Evolutionary conservation across 2,888 invertebrate species (phyloP), one percentile per base, ranked within the genome.

Genomic region (Strigamia transsilvanica): DNA sequence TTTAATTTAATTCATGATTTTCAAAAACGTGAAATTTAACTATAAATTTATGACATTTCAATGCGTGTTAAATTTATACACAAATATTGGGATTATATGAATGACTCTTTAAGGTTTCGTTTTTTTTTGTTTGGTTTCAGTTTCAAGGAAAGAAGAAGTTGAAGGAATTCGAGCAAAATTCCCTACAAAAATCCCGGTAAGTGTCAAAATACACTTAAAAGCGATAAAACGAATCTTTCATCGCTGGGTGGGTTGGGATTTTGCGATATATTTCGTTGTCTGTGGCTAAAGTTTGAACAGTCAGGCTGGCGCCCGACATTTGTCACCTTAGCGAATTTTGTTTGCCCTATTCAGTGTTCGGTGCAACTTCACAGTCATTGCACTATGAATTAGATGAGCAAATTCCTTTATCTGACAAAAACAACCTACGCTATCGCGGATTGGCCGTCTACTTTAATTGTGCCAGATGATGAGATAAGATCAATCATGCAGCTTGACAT

Each of bases 151-250:
- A 88, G 93, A 93, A 87, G 94, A 94, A 89, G 93, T 93, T 9
- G 91, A 92, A 87, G 93, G 93, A n/a, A 93, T 94, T 83, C 90
- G 92, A 87, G 90, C 90, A 85, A 93, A 93, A 88, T 94, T 93
- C 88, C 94, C 94, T 3, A 93, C 91, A 38, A 94, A 94, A 91
- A 91, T 94, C 87, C 94, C 94, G 84, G 94, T 94, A 89, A 91
- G 93, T 91, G 51, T n/a, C 15, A 73, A 23, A 46, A 42, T 18
- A 18, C 6, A n/a, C n/a, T 13, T 51, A 51, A 51, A 51, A 13
- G 51, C n/a, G 0, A 51, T 15, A n/a, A 13, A n/a, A n/a, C 0
- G 51, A 51, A 51, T 13, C 9, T 12, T 9, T 2, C 1, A 27
- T 27, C 27, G 27, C 42, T 42, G 42, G 41, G 41, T 41, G 41